Conservation (phyloP, 2,888 invertebrate species). For the Morinoia aosen region DNA sequence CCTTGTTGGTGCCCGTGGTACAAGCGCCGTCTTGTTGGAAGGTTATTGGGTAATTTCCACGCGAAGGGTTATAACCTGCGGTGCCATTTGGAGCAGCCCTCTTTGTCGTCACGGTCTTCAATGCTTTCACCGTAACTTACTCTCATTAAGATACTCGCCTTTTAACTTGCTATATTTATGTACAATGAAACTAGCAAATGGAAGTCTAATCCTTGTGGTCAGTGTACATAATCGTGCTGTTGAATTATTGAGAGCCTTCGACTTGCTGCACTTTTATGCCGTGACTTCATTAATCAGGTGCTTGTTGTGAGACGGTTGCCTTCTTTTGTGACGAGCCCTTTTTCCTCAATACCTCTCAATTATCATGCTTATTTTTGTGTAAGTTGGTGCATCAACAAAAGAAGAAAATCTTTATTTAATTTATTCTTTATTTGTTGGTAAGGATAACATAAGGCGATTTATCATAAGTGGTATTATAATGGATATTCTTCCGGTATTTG, state of each 20-base stretch:
- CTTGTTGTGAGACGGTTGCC: constrained; percentile 39
- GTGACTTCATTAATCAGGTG: constrained; percentile 10
- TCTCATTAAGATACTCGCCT: constrained; percentile 44
- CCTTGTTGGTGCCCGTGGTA: background rate
- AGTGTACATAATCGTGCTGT: constrained; percentile 36
- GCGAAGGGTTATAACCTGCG: background rate
- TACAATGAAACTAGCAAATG: constrained; percentile 31
- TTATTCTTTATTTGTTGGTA: constrained; percentile 49
- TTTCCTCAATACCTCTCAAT: constrained; percentile 43
- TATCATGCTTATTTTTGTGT: constrained; percentile 35
- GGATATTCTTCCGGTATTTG: constrained; percentile 24
- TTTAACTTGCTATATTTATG: constrained; percentile 47
- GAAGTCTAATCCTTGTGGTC: constrained; percentile 28
- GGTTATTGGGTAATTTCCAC: background rate
- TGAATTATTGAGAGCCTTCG: background rate
- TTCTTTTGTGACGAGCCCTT: constrained; percentile 24
- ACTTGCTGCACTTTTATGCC: background rate
- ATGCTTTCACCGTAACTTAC: constrained; percentile 41
- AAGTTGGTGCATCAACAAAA: constrained; percentile 43
- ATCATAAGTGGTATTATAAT: constrained; percentile 48
- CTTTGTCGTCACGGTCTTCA: constrained; percentile 23
- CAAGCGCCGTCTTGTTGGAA: background rate
- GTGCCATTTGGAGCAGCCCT: constrained; percentile 15
- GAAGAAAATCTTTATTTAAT: constrained; percentile 46
- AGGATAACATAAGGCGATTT: constrained; percentile 30